These are phyloP conservation scores for Malacoraja senta DNA, from an alignment of 2,797 vertebrate genomes.

Conservation along the genomic window DNA sequence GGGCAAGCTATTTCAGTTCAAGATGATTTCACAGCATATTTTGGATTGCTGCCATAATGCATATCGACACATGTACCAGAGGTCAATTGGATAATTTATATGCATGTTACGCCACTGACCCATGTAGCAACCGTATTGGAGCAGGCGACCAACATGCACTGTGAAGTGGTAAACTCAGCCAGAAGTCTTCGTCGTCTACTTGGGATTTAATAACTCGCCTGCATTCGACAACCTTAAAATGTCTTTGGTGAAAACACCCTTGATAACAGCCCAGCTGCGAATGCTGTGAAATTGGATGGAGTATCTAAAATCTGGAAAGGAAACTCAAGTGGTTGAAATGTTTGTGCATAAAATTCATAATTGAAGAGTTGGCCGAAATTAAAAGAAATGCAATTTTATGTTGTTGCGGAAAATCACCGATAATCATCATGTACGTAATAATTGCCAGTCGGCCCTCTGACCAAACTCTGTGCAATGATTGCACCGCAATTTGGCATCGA, in stretches of 20 bases:
- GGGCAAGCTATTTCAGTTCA: constrained; percentile 28
- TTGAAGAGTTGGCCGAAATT: background rate
- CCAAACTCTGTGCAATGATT: background rate
- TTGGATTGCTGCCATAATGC: background rate
- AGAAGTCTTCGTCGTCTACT: background rate
- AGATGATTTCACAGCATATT: background rate
- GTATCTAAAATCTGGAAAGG: background rate
- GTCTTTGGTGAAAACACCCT: background rate
- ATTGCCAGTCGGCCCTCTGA: background rate
- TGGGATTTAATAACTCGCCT: background rate
- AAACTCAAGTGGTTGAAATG: background rate
- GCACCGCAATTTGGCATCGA: background rate
- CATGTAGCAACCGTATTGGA: too few species aligned
- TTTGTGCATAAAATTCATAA: background rate
- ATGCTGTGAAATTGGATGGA: background rate
- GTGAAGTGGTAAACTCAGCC: background rate
- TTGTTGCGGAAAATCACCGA: background rate
- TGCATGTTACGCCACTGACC: constrained; percentile 14
- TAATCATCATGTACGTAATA: background rate
- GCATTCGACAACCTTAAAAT: background rate
- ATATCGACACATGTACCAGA: too few species aligned
- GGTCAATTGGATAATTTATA: constrained; percentile 22
- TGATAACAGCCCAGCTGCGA: background rate
- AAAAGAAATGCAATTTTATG: background rate
- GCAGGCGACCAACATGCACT: too few species aligned